Percentiles rank a stretch among this genome's conserved stretches.
These are phyloP conservation scores for Acanthosepion esculentum DNA, from an alignment of 2,888 invertebrate species.

Conservation along the genomic window DNA sequence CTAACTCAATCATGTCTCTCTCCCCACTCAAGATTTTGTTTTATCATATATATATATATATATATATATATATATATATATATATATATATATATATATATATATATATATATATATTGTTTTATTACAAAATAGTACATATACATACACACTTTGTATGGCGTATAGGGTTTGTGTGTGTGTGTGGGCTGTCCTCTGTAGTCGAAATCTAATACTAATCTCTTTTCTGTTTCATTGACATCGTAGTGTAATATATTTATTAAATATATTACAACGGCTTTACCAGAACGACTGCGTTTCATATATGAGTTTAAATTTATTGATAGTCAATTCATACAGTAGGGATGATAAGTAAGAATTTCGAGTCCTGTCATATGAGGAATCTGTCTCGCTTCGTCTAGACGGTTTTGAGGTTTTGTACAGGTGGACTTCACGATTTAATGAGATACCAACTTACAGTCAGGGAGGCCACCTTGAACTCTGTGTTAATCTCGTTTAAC, in stretches of 20 bases:
- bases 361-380: not conserved
- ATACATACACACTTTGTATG: too few species aligned
- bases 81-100: too few species aligned
- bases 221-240: not conserved
- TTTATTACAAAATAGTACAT: too few species aligned
- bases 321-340: not conserved
- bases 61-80: too few species aligned
- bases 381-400: not conserved
- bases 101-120: too few species aligned
- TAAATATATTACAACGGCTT: not conserved
- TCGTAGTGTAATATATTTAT: too few species aligned
- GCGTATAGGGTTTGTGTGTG: too few species aligned
- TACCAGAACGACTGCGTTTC: not conserved
- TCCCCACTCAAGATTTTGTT: too few species aligned
- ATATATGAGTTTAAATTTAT: not conserved
- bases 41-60: too few species aligned
- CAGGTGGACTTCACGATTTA: not conserved
- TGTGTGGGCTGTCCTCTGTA: too few species aligned
- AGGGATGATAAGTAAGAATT: not conserved
- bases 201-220: too few species aligned
- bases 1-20: too few species aligned
- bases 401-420: accelerated
- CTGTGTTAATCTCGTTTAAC: not conserved
- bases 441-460: not conserved
- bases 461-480: not conserved